A percentile compares a stretch with the other conserved stretches of the same genome.
Evolutionary conservation across 2,797 vertebrate genomes (phyloP).

Genomic region (Pseudochromis fuscus): DNA sequence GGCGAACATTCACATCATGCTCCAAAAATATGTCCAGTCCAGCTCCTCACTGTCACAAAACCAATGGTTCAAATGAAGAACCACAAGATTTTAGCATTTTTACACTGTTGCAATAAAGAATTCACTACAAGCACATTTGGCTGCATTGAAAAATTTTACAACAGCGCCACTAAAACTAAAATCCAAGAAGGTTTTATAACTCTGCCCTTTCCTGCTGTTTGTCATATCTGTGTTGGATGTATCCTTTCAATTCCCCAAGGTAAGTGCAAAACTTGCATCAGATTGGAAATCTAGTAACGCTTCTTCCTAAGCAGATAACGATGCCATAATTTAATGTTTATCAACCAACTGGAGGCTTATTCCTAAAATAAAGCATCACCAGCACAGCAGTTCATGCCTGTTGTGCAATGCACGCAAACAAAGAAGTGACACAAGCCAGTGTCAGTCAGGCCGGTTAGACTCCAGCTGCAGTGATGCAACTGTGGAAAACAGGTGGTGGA

Average conservation of each 20-base stretch:
- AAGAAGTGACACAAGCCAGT: background rate
- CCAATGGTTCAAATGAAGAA: background rate
- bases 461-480: slow-evolving; percentile 5
- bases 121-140: background rate
- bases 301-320: slow-evolving; percentile 5
- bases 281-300: slow-evolving; percentile 17
- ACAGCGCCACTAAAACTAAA: background rate
- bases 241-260: background rate
- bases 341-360: slow-evolving; percentile 11
- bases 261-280: slow-evolving; percentile 57
- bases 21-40: slow-evolving; percentile 1
- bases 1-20: slow-evolving; percentile 22
- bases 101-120: background rate
- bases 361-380: slow-evolving; percentile 1
- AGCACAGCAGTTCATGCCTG: background rate
- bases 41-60: background rate
- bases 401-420: background rate
- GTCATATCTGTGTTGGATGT: slow-evolving; percentile 18
- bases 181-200: background rate
- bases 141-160: background rate
- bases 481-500: background rate
- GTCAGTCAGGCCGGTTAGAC: background rate
- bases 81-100: background rate
- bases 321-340: slow-evolving; percentile 9
- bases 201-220: background rate